These are phyloP conservation scores for Cryptocheilus praepositus DNA, from an alignment of 2,888 invertebrate species.

Conservation along the genomic window DNA sequence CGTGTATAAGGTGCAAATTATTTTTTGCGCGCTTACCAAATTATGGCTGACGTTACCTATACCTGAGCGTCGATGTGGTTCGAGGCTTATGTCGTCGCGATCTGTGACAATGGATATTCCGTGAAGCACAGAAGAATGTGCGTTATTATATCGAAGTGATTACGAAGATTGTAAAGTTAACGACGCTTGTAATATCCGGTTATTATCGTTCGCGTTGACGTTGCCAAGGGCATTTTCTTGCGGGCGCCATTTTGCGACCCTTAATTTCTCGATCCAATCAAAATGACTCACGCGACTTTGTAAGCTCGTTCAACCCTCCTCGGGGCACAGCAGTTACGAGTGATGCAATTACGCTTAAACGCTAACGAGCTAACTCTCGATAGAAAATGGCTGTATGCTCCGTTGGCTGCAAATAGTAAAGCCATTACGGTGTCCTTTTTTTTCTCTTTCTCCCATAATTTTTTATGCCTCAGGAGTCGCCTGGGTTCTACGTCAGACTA, in stretches of 20 bases:
- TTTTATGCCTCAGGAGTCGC: conserved; percentile 15
- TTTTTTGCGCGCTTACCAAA: too few species aligned
- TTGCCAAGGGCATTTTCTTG: conserved; percentile 51
- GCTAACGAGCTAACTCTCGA: conserved; percentile 73
- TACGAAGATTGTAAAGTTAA: conserved; percentile 8
- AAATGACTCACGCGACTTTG: conserved; percentile 70
- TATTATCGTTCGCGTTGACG: conserved; percentile 33
- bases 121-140: too few species aligned
- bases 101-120: too few species aligned
- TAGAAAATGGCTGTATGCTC: conserved; percentile 75
- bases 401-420: conserved; percentile 71
- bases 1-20: too few species aligned
- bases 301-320: conserved; percentile 54
- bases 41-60: too few species aligned
- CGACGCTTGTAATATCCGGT: conserved; percentile 29
- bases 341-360: conserved; percentile 73
- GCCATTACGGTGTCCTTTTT: conserved; percentile 61
- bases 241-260: conserved; percentile 65
- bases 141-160: neutral
- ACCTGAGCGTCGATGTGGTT: too few species aligned
- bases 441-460: conserved; percentile 9
- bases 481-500: too few species aligned
- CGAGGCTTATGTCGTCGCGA: too few species aligned
- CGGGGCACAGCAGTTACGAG: conserved; percentile 65
- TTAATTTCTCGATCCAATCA: conserved; percentile 71